Evolutionary conservation across 2,888 invertebrate genomes (phyloP), one percentile per base, ranked within the genome.

Genomic region (Tholera decimalis): DNA sequence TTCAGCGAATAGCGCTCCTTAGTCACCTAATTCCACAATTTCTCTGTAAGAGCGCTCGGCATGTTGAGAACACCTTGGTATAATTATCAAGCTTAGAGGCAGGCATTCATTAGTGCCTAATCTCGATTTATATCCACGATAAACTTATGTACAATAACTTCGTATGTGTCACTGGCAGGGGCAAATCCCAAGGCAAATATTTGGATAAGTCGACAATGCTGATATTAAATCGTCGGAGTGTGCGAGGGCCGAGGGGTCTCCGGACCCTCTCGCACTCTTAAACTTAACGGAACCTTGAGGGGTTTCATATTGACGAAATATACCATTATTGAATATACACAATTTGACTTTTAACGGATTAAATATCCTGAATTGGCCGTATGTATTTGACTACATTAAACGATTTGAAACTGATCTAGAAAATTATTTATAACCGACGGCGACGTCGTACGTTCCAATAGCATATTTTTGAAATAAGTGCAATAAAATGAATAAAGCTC

Each of bases 101-200:
- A 56, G 58, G 18, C 39, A 51, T 55, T 58, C 28, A 67, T 62
- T 47, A 62, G 56, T 8, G 13, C 55, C 41, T 49, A 59, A 56
- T 74, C 54, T 59, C 35, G 43, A 59, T 66, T 39, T 54, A 60
- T 56, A 46, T 50, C 28, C n/a, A 58, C 61, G 49, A 64, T 63
- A 60, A 63, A 56, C 41, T 44, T 26, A 46, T 44, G 41, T 44
- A 80, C 75, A 85, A 87, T 83, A 83, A 82, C 80, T 75, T 67
- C 60, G 64, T 73, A 82, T 72, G 80, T 83, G 84, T 83, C 82
- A 78, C 72, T 54, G 74, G 74, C 86, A 85, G 82, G n/a, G n/a
- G n/a, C n/a, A 85, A 84, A 85, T 86, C 83, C 80, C 77, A 71
- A 84, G 64, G 81, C 87, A 89, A 91, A 92, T 91, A 90, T 93